Percentiles rank a stretch among this genome's conserved stretches.
These are phyloP conservation scores for Capitulum mitella DNA, from an alignment of 2,888 invertebrate species.

Conservation along the genomic window DNA sequence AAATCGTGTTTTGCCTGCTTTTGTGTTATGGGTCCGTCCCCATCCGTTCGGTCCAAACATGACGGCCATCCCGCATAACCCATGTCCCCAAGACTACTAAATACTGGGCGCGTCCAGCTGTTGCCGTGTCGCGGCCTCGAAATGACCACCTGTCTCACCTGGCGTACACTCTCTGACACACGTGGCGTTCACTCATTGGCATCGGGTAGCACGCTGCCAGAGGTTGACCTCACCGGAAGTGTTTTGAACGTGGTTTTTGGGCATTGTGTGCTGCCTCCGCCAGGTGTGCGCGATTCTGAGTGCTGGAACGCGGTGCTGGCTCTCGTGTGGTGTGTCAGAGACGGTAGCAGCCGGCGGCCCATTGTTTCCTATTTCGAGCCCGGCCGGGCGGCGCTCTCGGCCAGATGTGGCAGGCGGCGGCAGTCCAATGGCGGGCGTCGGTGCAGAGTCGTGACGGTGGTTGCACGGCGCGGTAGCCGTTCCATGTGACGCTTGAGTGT, in stretches of 20 bases:
- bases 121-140: no score
- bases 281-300: neutral
- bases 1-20: no score
- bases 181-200: neutral
- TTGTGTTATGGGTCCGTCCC: no score
- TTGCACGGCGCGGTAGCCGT: neutral
- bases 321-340: neutral
- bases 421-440: neutral
- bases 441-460: neutral
- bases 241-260: neutral
- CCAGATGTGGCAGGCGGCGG: neutral
- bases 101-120: no score
- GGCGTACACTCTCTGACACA: slow-evolving; percentile 2
- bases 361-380: neutral
- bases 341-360: neutral
- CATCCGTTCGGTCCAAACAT: no score
- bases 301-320: neutral
- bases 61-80: no score
- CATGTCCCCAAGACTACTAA: no score
- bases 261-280: neutral
- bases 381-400: neutral
- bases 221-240: neutral
- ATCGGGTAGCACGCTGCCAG: neutral
- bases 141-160: neutral
- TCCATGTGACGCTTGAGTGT: neutral